Evolutionary conservation across 2,888 invertebrate species (phyloP).

Genomic region (Corbicula japonica): DNA sequence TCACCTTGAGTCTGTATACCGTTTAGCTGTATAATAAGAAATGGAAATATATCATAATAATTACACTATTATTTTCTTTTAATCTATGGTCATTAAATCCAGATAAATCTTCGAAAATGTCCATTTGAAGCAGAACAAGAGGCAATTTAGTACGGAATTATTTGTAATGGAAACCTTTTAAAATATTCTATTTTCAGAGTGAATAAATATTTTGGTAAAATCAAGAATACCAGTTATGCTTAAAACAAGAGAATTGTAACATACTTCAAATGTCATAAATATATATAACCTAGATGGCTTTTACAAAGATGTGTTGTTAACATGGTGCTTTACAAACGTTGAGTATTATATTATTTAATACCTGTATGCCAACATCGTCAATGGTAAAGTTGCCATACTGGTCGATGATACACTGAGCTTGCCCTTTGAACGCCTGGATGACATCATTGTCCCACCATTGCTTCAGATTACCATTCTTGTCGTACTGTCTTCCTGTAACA

Average conservation of each 20-base stretch:
- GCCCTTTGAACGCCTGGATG: constrained; percentile 93
- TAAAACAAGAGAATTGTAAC: background rate
- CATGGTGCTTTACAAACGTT: no score
- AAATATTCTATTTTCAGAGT: background rate
- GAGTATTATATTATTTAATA: no score
- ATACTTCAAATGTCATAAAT: no score
- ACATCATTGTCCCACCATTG: constrained; percentile 99
- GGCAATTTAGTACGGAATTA: no score
- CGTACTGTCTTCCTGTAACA: constrained; percentile 94
- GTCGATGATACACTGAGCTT: constrained; percentile 94
- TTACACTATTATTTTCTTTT: no score
- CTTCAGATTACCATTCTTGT: constrained; percentile 96
- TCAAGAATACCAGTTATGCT: background rate
- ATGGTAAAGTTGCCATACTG: constrained; percentile 95
- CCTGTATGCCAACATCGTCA: constrained; percentile 83
- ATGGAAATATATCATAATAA: background rate
- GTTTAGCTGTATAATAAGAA: constrained; percentile 89
- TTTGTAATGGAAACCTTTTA: no score
- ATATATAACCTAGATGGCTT: no score
- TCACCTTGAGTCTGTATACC: constrained; percentile 97
- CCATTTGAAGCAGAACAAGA: no score
- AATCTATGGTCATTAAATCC: no score
- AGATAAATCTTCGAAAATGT: no score
- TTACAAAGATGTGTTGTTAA: no score
- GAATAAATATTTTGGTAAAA: background rate